Conservation (phyloP, 1,140 invertebrate species). For the Trypoxylus dichotomus region DNA sequence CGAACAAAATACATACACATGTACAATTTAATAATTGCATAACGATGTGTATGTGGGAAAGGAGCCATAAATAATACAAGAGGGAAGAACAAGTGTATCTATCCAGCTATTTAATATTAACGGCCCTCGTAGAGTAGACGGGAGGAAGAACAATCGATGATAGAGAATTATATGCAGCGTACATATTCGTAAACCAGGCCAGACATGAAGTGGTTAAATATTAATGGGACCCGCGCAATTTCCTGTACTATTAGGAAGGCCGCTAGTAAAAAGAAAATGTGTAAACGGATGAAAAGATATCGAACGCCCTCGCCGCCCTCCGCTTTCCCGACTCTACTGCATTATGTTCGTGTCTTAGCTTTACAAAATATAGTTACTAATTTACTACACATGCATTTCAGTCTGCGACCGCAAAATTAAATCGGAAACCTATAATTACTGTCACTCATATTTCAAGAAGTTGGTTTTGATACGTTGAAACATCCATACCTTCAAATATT, state of each 20-base stretch:
- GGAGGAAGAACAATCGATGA: background rate
- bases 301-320: background rate
- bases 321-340: background rate
- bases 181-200: background rate
- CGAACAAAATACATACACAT: background rate
- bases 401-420: slow-evolving; percentile 5
- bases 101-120: background rate
- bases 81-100: background rate
- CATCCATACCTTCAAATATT: too few species aligned
- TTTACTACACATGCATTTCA: background rate
- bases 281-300: slow-evolving; percentile 13
- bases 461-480: background rate
- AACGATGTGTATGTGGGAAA: background rate
- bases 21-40: background rate
- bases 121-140: background rate
- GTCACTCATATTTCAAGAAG: background rate
- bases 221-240: slow-evolving; percentile 10
- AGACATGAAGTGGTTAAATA: slow-evolving; percentile 8
- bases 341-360: background rate
- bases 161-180: slow-evolving; percentile 5
- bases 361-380: background rate
- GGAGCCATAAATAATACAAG: background rate
- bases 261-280: slow-evolving; percentile 1
- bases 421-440: background rate
- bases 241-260: background rate